A percentile compares a stretch with the other conserved stretches of the same genome.
Conservation (phyloP, 1,140 invertebrate species). For the Catajapyx aquilonaris region DNA sequence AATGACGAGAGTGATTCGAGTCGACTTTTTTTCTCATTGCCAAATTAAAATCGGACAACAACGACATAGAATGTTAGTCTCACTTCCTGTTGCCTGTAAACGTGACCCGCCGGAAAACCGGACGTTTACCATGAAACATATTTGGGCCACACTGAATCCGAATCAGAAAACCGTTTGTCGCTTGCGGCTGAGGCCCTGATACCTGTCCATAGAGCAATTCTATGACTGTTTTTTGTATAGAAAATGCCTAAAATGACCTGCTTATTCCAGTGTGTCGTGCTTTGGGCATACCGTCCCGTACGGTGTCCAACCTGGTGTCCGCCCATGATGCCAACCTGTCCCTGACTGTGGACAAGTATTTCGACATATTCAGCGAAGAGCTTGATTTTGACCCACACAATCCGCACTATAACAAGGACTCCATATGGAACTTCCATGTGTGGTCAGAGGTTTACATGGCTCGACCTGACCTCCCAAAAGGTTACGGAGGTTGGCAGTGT, state of each 20-base stretch:
- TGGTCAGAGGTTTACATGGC: constrained; percentile 63
- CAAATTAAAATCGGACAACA: too few species aligned
- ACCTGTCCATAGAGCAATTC: too few species aligned
- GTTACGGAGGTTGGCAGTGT: constrained; percentile 51
- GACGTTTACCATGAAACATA: not conserved
- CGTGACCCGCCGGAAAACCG: not conserved
- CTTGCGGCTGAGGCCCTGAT: too few species aligned
- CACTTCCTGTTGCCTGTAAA: too few species aligned
- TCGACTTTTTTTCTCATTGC: too few species aligned
- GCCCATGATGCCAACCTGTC: constrained; percentile 46
- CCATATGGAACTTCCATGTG: constrained; percentile 56
- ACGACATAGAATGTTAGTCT: too few species aligned
- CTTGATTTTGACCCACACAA: constrained; percentile 31
- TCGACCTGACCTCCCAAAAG: constrained; percentile 39
- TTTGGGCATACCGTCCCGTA: constrained; percentile 43
- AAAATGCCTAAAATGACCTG: too few species aligned
- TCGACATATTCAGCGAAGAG: constrained; percentile 33
- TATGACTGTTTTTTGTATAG: too few species aligned
- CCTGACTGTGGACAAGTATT: constrained; percentile 52
- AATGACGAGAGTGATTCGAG: too few species aligned
- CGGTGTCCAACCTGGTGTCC: constrained; percentile 47
- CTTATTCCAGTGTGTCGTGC: constrained; percentile 35
- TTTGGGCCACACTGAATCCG: too few species aligned
- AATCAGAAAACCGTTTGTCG: too few species aligned
- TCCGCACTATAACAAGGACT: constrained; percentile 26